Evolutionary conservation across 2,113 vertebrate genomes (phyloP).

Genomic region (Collichthys lucidus): DNA sequence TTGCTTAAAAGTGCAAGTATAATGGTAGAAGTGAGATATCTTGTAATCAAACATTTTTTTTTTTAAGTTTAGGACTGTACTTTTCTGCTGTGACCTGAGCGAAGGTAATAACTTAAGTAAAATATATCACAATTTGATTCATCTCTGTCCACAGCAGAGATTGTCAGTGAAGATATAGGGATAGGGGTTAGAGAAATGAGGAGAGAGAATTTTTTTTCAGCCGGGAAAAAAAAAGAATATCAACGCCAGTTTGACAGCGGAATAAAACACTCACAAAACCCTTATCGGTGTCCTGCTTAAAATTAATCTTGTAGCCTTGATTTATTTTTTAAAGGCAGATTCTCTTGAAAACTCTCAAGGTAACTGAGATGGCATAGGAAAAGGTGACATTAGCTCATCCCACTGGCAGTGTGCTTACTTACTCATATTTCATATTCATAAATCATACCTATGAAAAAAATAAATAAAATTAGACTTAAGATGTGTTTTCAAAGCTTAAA

Average conservation of each 20-base stretch:
- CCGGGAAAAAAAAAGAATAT: slow-evolving; percentile 32
- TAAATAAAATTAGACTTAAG: slow-evolving; percentile 50
- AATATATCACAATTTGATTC: slow-evolving; percentile 46
- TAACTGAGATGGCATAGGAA: slow-evolving; percentile 36
- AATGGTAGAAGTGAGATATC: background rate
- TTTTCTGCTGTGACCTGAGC: slow-evolving; percentile 35
- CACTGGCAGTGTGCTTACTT: slow-evolving; percentile 19
- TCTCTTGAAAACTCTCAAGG: slow-evolving; percentile 33
- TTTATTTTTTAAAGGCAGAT: slow-evolving; percentile 59
- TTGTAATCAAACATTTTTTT: slow-evolving; percentile 16
- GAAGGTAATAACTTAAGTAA: slow-evolving; percentile 43
- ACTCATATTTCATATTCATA: slow-evolving; percentile 52
- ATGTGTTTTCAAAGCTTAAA: slow-evolving; percentile 24
- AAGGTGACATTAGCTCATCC: slow-evolving; percentile 45
- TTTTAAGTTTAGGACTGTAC: slow-evolving; percentile 18
- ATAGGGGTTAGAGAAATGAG: slow-evolving; percentile 54
- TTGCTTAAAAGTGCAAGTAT: background rate
- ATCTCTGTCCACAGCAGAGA: slow-evolving; percentile 49
- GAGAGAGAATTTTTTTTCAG: slow-evolving; percentile 28
- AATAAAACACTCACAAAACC: slow-evolving; percentile 53
- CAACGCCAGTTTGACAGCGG: slow-evolving; percentile 50
- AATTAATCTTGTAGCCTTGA: slow-evolving; percentile 57
- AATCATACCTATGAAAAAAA: background rate
- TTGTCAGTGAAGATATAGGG: slow-evolving; percentile 48
- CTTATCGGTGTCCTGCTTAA: slow-evolving; percentile 51